phyloP scores from a whole-genome alignment of 2,113 vertebrate genomes.

The Peromyscus maniculatus region DNA sequence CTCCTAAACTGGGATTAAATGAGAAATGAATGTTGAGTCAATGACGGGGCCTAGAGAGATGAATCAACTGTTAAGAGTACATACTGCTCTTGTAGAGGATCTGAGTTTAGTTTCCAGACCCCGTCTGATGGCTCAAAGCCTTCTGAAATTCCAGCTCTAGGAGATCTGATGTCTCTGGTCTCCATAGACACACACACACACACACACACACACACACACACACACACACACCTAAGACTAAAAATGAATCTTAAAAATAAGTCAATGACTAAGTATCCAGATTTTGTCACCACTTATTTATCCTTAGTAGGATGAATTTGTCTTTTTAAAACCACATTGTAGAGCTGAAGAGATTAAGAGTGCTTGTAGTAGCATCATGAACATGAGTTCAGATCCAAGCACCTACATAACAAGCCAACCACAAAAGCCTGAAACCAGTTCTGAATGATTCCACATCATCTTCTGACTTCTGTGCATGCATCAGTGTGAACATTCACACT shows the following conservation, averaged over 20 bases:
- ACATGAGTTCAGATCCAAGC: not conserved
- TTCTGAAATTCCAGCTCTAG: not conserved
- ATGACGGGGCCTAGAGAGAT: not conserved
- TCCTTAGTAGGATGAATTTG: not conserved
- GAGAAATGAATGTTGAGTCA: not conserved
- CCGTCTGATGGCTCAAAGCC: not conserved
- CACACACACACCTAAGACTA: not conserved
- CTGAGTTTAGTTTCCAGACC: not conserved
- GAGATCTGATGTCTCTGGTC: not conserved
- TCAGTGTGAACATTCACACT: too few species aligned
- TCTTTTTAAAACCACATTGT: not conserved
- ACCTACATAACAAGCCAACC: not conserved
- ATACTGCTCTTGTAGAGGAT: not conserved
- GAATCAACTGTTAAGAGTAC: too few species aligned
- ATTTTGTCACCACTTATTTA: not conserved
- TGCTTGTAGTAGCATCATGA: not conserved
- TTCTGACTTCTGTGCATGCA: not conserved
- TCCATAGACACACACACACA: not conserved
- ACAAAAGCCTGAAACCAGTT: not conserved
- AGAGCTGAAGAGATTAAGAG: not conserved
- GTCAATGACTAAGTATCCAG: not conserved
- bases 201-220: not conserved
- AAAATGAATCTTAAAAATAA: not conserved
- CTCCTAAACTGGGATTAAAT: not conserved
- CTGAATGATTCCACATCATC: not conserved